Evolutionary conservation across 2,113 vertebrate genomes (phyloP).

Genomic region (Thermophis baileyi): DNA sequence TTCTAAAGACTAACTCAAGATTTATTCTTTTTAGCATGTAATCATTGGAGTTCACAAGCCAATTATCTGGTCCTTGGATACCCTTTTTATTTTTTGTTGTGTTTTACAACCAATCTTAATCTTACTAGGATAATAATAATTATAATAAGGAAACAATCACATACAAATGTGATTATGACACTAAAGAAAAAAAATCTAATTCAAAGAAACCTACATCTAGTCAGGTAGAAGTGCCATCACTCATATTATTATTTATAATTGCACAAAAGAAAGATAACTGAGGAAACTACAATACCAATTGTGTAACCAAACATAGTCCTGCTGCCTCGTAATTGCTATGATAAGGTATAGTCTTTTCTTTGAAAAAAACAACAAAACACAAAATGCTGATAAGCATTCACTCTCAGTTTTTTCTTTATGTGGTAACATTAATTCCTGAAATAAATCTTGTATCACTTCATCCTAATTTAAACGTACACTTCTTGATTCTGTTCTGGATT

Average conservation of each 20-base stretch:
- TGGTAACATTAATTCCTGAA: not conserved
- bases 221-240: not conserved
- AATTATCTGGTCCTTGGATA: not conserved
- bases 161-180: not conserved
- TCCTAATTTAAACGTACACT: slow-evolving; percentile 24
- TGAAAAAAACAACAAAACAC: not conserved
- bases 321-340: not conserved
- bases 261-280: not conserved
- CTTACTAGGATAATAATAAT: not conserved
- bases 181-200: not conserved
- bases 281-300: not conserved
- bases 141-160: not conserved
- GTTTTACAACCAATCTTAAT: not conserved
- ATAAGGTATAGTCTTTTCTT: not conserved
- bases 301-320: not conserved
- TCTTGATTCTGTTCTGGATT: slow-evolving; percentile 23
- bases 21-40: not conserved
- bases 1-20: not conserved
- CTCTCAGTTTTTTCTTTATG: not conserved
- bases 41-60: no score
- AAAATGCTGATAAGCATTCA: not conserved
- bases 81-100: not conserved
- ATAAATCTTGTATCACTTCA: not conserved
- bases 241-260: not conserved
- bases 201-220: not conserved